A percentile compares a stretch with the other conserved stretches of the same genome.
These are phyloP conservation scores for Heterocephalus glaber DNA, from an alignment of 2,113 vertebrate species.

Conservation along the genomic window DNA sequence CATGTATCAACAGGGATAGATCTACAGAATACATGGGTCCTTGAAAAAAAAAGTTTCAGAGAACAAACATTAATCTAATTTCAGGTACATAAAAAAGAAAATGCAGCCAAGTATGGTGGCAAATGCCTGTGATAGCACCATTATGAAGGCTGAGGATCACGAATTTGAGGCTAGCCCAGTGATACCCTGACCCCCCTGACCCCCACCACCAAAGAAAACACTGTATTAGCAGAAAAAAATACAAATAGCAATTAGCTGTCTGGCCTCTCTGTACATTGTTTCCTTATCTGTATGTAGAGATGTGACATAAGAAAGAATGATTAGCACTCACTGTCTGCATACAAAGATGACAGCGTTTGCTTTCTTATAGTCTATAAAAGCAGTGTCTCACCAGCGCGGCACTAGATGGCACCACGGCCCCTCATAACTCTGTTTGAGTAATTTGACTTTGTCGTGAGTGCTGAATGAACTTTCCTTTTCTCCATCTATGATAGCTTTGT, in stretches of 20 bases:
- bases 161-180: neutral
- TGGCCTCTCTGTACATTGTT: neutral
- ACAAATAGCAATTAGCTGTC: neutral
- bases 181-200: too few species aligned
- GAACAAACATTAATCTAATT: neutral
- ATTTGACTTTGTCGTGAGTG: neutral
- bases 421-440: neutral
- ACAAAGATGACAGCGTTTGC: neutral
- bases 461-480: neutral
- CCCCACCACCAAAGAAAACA: neutral
- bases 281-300: neutral
- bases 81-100: neutral
- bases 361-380: neutral
- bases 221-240: neutral
- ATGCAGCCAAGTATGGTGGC: neutral
- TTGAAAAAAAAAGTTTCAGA: neutral
- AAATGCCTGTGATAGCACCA: neutral
- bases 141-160: neutral
- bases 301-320: neutral
- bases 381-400: neutral
- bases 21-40: neutral
- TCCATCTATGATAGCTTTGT: neutral
- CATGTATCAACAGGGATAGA: neutral
- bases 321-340: neutral
- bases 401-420: slow-evolving; percentile 80